Evolutionary conservation across 2,888 invertebrate species (phyloP), one percentile per base, ranked within the genome.

Genomic region (Macrophya annulata): DNA sequence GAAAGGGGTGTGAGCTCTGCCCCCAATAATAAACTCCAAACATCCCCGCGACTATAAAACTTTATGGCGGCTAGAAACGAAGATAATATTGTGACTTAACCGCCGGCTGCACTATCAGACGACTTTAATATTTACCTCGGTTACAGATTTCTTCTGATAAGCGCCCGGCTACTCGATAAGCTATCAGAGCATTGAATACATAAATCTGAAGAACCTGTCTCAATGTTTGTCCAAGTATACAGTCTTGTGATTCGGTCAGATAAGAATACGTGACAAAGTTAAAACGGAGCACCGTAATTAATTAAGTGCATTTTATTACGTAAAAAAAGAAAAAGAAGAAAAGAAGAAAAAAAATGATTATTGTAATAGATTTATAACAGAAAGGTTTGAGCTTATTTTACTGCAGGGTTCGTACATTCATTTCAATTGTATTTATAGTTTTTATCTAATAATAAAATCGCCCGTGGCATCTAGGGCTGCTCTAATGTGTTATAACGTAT

Each of bases 181-280:
- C 85, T 86, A 87, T 87, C 86, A 88, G 81, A 86, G 59, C 87
- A 87, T 87, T 74, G 87, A 76, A 84, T 81, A 84, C 85, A 86
- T 92, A 93, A 93, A 93, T 92, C 92, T 89, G 91, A 92, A 92
- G 92, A 93, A 92, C 91, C 92, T 91, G 91, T 89, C 89, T 87
- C 90, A 90, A 91, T 92, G 92, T 92, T 92, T 92, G 89, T 90
- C 90, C 89, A 91, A 90, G 91, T 89, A 91, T 92, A 92, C 40
- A 48, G 62, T 51, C 89, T 90, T 89, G 88, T 87, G 86, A 62
- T 59, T 85, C 55, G 31, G 17, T 59, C 21, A 62, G 81, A 81
- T 81, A 81, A 81, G 62, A 43, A 62, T 21, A 81, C 6, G 51
- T 25, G 25, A 77, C 77, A 77, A 77, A 77, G 37, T 31, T 77